Base-by-base conservation (phyloP, 2,888 invertebrate species). In the Caenorhabditis sp. region DNA sequence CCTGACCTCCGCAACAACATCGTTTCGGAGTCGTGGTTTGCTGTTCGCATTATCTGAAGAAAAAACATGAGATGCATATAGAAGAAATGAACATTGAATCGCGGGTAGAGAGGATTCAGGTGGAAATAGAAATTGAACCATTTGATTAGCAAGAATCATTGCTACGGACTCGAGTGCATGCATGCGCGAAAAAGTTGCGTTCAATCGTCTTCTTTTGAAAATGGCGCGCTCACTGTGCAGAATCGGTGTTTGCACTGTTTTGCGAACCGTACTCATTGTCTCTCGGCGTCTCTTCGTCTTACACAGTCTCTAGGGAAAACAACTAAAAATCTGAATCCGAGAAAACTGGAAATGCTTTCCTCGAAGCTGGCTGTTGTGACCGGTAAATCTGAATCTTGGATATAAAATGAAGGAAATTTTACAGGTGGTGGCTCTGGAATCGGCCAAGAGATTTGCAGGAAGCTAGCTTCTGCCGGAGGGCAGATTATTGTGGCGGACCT, bases 371-470 rank as follows among this genome's bases (percentile, higher is more conserved):
- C 75, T 0, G 35, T 75, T 22, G 75, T 75, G 16, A 75, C 75
- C 14, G 75, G 66, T 75, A 19, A 54, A 38, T 5, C 22, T 10
- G 16, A n/a, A 31, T 26, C 7, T 1, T 19, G 14, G 0, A 54
- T 51, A 54, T 38, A 10, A n/a, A 68, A 28, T 31, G 12, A 16
- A 14, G 19, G 19, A 26, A 44, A 44, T 31, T 49, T 61, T 82
- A 16, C 85, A 96, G 97, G 97, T 84, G 97, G 95, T 61, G 97
- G 96, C 1, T 96, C 96, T 79, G 97, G 97, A n/a, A 96, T 97
- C 84, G 97, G 97, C 0, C 94, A 95, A 90, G 96, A 96, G 63
- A 95, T 96, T 35, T 96, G 96, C 91, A 94, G 95, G 88, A 93
- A 95, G 24, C 93, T 97, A 61, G 96, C 96, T 0, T 94, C 95